Base-by-base conservation (phyloP, 2,888 invertebrate genomes). In the Epistrophe eligans region DNA sequence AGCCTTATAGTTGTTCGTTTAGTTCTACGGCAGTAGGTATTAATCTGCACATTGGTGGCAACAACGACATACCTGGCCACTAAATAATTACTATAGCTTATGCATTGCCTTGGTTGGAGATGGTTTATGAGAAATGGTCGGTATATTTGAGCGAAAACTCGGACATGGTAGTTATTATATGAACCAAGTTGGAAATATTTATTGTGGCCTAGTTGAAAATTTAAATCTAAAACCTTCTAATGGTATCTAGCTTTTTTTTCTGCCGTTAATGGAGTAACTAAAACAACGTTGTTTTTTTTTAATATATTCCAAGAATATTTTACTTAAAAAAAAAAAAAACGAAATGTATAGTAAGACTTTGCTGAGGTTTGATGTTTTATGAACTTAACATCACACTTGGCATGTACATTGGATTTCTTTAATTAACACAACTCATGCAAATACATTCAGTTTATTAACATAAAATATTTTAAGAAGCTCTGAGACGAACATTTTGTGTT, bases 121-220 rank as follows among this genome's bases (percentile, higher is more conserved):
- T 57, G 50, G 52, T 40, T 84, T 83, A 83, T 38, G 67, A 74
- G 52, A 55, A 62, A 64, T 50, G 64, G 73, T 48, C 55, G 64
- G 73, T 48, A 62, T 48, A 73, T 60, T 60, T 11, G 52, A 52
- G 35, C 48, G 45, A 64, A 50, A 58, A 67, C 67, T 70, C 35
- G 79, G 67, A 73, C 73, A 79, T 80, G 79, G 43, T 58, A 66
- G 84, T 84, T 72, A 80, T 58, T 24, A 24, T 24, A 24, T 24
- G 24, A 35, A 19, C n/a, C 13, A 48, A 45, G 58, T 11, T 45
- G 28, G 48, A 28, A 50, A 19, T 50, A 72, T 62, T 50, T 55
- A 28, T 72, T 76, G 50, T 48, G 67, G 83, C 10, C 64, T 3
- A 50, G 50, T 32, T 6, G 13, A 45, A 11, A 28, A 45, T 40